Evolutionary conservation across 2,797 vertebrate species (phyloP), one percentile per base, ranked within the genome.

Genomic region (Agapornis canus): DNA sequence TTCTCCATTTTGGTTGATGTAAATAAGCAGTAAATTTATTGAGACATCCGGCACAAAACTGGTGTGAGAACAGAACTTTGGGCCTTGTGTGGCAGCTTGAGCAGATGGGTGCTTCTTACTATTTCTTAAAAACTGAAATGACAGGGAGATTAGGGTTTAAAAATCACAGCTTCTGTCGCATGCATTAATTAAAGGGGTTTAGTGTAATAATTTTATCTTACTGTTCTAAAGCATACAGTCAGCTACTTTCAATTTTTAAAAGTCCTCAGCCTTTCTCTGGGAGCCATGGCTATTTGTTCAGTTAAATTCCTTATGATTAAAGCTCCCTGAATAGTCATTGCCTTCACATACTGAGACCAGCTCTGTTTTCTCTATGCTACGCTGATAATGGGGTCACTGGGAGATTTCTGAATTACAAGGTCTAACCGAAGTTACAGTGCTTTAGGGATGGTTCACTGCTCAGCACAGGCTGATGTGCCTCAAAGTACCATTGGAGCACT

Each of bases 121-220:
- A 66, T 96, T 97, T 95, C 96, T 96, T 96, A 95, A 96, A 97
- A 95, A 96, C 89, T 96, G 95, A 95, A 97, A 94, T 96, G 91
- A 96, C 94, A 96, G 79, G 93, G 92, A 97, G 95, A 97, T 93
- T 95, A 95, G 92, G 91, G 92, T 92, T 96, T 96, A 83, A 95
- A 93, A 95, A 95, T 96, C 94, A 69, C 89, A 96, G 94, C 91
- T 97, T 97, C 96, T 94, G 94, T 95, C 4, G 17, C 92, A 89
- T 89, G 91, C 94, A 96, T 97, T 97, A 97, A 96, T 93, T 96
- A 97, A 95, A 94, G 85, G 91, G 73, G 39, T 92, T 91, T 92
- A 92, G 94, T 90, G 80, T 82, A 94, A 92, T 90, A 93, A 94
- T 95, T 96, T 83, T 85, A 18, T 87, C 89, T 83, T 83, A 92